Evolutionary conservation across 1,140 invertebrate species (phyloP).

Genomic region (Drosophila chauvacae): DNA sequence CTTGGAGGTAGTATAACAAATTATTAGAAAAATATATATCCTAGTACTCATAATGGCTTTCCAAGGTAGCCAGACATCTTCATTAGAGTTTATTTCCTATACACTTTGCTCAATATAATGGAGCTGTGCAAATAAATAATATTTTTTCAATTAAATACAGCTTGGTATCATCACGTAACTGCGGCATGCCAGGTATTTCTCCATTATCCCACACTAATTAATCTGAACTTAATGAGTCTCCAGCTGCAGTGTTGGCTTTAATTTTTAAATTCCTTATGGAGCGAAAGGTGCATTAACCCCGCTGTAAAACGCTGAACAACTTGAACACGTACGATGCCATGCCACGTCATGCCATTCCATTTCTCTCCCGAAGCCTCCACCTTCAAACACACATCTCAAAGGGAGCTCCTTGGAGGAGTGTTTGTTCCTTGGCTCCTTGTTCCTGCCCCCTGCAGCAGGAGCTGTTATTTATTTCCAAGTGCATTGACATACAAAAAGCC

Average conservation of each 20-base stretch:
- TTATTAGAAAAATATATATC: neutral
- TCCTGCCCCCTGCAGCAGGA: slow-evolving; percentile 21
- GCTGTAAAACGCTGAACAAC: slow-evolving; percentile 47
- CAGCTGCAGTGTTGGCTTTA: slow-evolving; percentile 50
- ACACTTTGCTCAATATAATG: neutral
- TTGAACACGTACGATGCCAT: slow-evolving; percentile 69
- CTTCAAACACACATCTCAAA: slow-evolving; percentile 40
- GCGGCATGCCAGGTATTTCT: slow-evolving; percentile 6
- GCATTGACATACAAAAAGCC: slow-evolving; percentile 78
- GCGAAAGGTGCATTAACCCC: slow-evolving; percentile 69
- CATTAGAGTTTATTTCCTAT: neutral
- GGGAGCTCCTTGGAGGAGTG: slow-evolving; percentile 19
- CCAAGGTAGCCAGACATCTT: neutral
- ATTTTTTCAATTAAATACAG: neutral
- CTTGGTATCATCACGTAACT: neutral
- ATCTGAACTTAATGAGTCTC: slow-evolving; percentile 50
- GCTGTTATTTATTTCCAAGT: slow-evolving; percentile 67
- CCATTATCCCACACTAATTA: slow-evolving; percentile 44
- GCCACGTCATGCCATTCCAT: slow-evolving; percentile 24
- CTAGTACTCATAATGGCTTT: neutral
- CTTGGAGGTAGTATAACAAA: neutral
- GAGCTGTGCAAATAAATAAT: neutral
- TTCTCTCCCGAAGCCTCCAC: slow-evolving; percentile 6
- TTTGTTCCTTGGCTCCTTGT: slow-evolving; percentile 30
- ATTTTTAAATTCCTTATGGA: slow-evolving; percentile 63